Base-by-base conservation (phyloP, 2,888 invertebrate genomes). In the Archips crataeganus region DNA sequence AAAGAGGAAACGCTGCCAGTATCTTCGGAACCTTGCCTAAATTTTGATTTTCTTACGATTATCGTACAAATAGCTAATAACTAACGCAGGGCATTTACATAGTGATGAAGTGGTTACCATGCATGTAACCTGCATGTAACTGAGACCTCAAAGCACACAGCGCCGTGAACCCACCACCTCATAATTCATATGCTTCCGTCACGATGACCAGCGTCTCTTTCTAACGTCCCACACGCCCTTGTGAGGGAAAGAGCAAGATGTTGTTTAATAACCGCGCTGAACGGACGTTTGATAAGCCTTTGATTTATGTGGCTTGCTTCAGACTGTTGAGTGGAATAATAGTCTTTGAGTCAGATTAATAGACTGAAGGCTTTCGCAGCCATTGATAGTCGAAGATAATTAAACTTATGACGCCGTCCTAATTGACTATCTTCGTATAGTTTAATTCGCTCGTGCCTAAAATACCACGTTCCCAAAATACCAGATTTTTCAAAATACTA, bases 121-220 rank as follows among this genome's bases (percentile, higher is more conserved):
- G 5, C 3, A 6, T 39, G 6, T 39, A 39, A 39, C n/a, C n/a
- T 8, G 1, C 15, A n/a, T 49, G 49, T 49, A 49, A 49, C 13
- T 4, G 13, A 49, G n/a, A 49, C 49, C n/a, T n/a, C n/a, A n/a
- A 49, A 49, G 47, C 47, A 49, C n/a, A 13, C 49, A 49, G 42
- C 59, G 49, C 63, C 47, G 63, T 62, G 68, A 73, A 69, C 54
- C 54, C 54, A 67, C 72, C 73, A 69, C 73, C 73, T 69, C 73
- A 68, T 73, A 73, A 73, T 49, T 73, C 73, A 73, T 62, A 47
- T 32, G 47, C 42, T 73, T 68, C 73, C 73, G 63, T 60, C 59
- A 63, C 49, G 68, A 73, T 73, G 68, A 69, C 62, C 67, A 49
- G 63, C 63, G 2, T 73, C 73, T 51, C 68, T 10, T 49, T 73